Base-by-base conservation (phyloP, 1,140 invertebrate species). In the Melitaea cinxia region DNA sequence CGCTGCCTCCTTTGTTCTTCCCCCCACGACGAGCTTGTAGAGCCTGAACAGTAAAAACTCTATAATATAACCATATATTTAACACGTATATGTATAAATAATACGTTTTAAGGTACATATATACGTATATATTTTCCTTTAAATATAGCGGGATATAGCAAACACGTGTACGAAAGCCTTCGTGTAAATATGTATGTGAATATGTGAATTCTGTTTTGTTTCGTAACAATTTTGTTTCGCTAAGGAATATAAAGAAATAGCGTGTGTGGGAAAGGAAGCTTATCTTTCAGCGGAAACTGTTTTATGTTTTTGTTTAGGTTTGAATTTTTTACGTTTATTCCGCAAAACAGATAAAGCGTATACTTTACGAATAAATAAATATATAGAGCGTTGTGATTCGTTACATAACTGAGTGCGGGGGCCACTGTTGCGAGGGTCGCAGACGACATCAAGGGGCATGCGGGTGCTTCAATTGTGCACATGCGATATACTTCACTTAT, bases 1-100 rank as follows among this genome's bases (percentile, higher is more conserved):
- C 91, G 88, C 82, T 92, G 84, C 86, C 92, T 86, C 88, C 93
- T 90, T 91, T 94, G 59, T 85, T 84, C 60, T 87, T 88, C 4
- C 77, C 75, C 0, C 85, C 88, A 12, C 86, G 94, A 67, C 94
- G 91, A 63, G 93, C 93, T 92, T 94, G 91, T 37, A 91, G 75
- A 10, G 83, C 83, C 86, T 90, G 75, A 42, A 24, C 17, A 58
- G 6, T 23, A 4, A 47, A 42, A 42, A 42, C 14, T 12, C 35
- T n/a, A n/a, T n/a, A n/a, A n/a, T n/a, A n/a, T n/a, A n/a, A 37
- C 14, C 4, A 37, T 2, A n/a, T 37, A 37, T 14, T 14, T 42
- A 9, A 1, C 6, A 33, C 1, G 30, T 9, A 42, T 42, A 4
- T 17, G 1, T 7, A 14, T 14, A n/a, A 19, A 42, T 6, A 42